Conservation (phyloP, 2,888 invertebrate genomes). For the Metopia argyrocephala region DNA sequence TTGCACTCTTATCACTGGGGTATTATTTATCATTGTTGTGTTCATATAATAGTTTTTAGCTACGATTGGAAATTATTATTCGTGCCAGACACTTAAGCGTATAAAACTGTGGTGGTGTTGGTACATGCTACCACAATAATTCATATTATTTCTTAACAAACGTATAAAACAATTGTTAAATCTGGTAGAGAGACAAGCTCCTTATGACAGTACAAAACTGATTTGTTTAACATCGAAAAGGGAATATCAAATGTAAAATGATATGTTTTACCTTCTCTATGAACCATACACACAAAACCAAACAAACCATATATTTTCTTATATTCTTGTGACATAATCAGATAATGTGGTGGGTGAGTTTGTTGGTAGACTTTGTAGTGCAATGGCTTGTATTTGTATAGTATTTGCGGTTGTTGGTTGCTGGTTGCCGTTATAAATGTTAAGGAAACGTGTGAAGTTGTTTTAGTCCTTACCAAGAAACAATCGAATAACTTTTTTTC, state of each 20-base stretch:
- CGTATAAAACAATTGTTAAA: constrained; percentile 54
- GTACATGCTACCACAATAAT: constrained; percentile 37
- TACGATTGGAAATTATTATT: constrained; percentile 56
- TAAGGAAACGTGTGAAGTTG: constrained; percentile 45
- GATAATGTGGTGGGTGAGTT: constrained; percentile 37
- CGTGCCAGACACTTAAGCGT: not conserved
- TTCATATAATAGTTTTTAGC: constrained; percentile 48
- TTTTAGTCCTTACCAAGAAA: not conserved
- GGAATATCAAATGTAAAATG: constrained; percentile 44
- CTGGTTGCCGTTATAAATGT: not conserved
- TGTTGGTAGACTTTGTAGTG: not conserved
- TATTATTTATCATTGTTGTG: constrained; percentile 56
- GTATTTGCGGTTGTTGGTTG: not conserved
- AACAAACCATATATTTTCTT: no score
- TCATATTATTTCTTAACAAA: constrained; percentile 55
- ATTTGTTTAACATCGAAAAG: constrained; percentile 55
- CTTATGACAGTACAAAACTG: constrained; percentile 46
- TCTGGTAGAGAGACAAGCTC: constrained; percentile 42
- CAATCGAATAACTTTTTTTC: not conserved
- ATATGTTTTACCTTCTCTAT: not conserved
- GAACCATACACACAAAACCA: constrained; percentile 1
- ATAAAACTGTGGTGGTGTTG: not conserved
- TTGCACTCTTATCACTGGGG: constrained; percentile 37
- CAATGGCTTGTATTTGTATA: not conserved
- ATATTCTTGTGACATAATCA: constrained; percentile 54